Percentiles rank a stretch among this genome's conserved stretches.
Conservation (phyloP, 1,140 invertebrate genomes). For the Zeugodacus cucurbitae region DNA sequence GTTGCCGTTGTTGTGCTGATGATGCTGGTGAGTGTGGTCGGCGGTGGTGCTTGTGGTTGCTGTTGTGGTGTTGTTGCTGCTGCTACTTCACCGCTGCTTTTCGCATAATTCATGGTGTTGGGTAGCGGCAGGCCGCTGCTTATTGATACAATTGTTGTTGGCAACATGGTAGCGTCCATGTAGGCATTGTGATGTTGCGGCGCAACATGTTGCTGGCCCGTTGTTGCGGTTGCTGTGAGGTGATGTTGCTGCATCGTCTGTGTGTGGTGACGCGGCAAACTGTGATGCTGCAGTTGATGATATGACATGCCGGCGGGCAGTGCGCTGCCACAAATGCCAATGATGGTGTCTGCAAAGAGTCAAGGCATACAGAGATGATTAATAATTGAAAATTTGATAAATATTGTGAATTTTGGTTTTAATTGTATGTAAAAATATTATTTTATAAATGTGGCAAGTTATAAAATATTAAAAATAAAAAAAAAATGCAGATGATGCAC, state of each 20-base stretch:
- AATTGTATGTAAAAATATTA: too few species aligned
- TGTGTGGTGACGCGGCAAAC: background rate
- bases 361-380: background rate
- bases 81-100: slow-evolving; percentile 51
- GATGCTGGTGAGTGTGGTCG: slow-evolving; percentile 41
- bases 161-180: slow-evolving; percentile 11
- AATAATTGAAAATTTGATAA: too few species aligned
- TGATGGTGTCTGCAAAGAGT: slow-evolving; percentile 58
- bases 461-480: too few species aligned
- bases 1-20: slow-evolving; percentile 48
- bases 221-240: background rate
- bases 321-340: slow-evolving; percentile 59
- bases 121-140: slow-evolving; percentile 46
- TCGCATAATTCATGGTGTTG: slow-evolving; percentile 47
- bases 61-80: slow-evolving; percentile 24
- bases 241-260: background rate
- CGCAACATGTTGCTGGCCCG: background rate
- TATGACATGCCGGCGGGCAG: slow-evolving; percentile 43
- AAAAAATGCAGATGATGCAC: too few species aligned
- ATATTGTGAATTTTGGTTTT: too few species aligned
- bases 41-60: slow-evolving; percentile 38
- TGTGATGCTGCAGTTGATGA: slow-evolving; percentile 40
- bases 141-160: slow-evolving; percentile 24
- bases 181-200: slow-evolving; percentile 35
- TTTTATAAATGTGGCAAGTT: too few species aligned